Evolutionary conservation across 2,797 vertebrate species (phyloP), one percentile per base, ranked within the genome.

Genomic region (Lithobates pipiens): DNA sequence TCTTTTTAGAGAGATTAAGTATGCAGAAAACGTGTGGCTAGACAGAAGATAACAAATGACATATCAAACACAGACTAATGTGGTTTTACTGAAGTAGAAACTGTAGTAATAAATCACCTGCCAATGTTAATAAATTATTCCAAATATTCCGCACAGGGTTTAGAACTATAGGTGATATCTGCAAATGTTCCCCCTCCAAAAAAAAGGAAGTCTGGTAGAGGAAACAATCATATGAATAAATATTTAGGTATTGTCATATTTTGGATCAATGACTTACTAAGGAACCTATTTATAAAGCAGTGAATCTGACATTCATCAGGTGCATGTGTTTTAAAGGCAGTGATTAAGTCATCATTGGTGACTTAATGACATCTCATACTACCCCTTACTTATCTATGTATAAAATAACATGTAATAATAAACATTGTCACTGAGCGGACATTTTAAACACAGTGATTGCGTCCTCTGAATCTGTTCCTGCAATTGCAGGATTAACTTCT

Each of bases 91-190:
- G 91, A 91, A 93, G 92, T 94, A 94, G 94, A 95, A 94, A 92
- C 92, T 91, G 91, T 90, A 88, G 91, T 92, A 94, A 96, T 96
- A 95, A 95, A 96, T 96, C 93, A 95, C 85, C 90, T 94, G 95
- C 91, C 93, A 93, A 72, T 91, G 93, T 84, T 95, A 93, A 94
- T 94, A 94, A 94, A 94, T 94, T 94, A 93, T 91, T 93, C 90
- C 92, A 94, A 94, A 95, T 95, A 93, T 91, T 93, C 90, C 92
- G 91, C 90, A 87, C 88, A 90, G 91, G 92, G 90, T 90, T 94
- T 91, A 93, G 91, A 94, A 89, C 90, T 91, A 88, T 89, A 91
- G 93, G 89, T 92, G 87, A 94, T 93, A 95, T 93, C 92, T 94
- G 93, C 94, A 94, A 27, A 27, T 29, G 1, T 10, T 25, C 63